Base-by-base conservation (phyloP, 2,888 invertebrate genomes). In the Ormyrus labotus region DNA sequence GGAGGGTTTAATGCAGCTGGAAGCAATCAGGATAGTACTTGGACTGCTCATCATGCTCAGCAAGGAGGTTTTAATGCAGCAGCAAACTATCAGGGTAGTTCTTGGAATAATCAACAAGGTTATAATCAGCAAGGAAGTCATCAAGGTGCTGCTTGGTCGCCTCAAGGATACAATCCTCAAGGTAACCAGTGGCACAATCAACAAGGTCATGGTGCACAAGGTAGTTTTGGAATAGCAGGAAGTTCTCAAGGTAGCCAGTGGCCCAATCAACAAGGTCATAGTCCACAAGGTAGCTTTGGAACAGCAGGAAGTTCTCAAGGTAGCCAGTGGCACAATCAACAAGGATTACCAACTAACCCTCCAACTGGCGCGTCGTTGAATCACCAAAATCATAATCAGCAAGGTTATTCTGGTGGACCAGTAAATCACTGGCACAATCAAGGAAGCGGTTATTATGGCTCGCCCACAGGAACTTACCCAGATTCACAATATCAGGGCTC, bases 361-460 rank as follows among this genome's bases (percentile, higher is more conserved):
- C 4, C 58, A 64, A 45, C 10, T 10, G 65, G 57, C n/a, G 11
- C 63, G 10, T 53, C 50, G 8, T 8, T 13, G 50, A 65, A 65
- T 50, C n/a, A n/a, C 19, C 53, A 63, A 63, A 47, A 19, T 55
- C 9, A 58, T 19, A 47, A 50, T 13, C 50, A 74, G 7, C 55
- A 63, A 11, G 50, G 19, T 34, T 13, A 51, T n/a, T 19, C 7
- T n/a, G 65, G 57, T 19, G 13, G 53, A 34, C 63, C 55, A 13
- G 34, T 19, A 55, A 55, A 58, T 6, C 63, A 74, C 9, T 80
- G 79, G 79, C 57, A 50, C 5, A n/a, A 57, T 6, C 9, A n/a
- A 1, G 53, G 11, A 57, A 48, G 13, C 0, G 57, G 57, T 8
- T 63, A 69, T 60, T 47, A 75, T 53, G 78, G 65, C 6, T 9